Evolutionary conservation across 1,140 invertebrate genomes (phyloP).

Genomic region (Rhagoletis zephyria): DNA sequence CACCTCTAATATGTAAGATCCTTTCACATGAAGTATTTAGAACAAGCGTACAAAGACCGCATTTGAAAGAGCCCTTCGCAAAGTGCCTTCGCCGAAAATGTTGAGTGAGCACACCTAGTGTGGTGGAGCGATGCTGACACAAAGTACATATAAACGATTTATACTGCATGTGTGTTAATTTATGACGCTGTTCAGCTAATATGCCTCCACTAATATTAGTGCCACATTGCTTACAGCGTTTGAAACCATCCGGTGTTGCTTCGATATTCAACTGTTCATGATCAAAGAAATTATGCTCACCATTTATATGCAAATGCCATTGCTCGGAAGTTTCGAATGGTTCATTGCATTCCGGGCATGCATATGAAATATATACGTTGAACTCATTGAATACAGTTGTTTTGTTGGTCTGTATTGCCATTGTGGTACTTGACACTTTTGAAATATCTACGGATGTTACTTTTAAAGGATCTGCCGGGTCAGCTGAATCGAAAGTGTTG

Average conservation of each 20-base stretch:
- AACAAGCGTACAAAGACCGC: background rate
- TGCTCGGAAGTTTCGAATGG: constrained; percentile 9
- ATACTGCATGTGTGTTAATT: constrained; percentile 12
- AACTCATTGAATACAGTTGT: constrained; percentile 42
- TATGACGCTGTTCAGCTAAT: constrained; percentile 17
- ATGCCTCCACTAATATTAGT: constrained; percentile 25
- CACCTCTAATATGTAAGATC: constrained; percentile 20
- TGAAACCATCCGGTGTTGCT: constrained; percentile 31
- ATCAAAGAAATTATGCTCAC: constrained; percentile 12
- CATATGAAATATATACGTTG: constrained; percentile 38
- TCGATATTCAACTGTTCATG: constrained; percentile 27
- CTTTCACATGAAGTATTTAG: constrained; percentile 18
- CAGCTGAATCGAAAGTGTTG: background rate
- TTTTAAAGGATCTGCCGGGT: constrained; percentile 4
- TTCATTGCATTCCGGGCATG: constrained; percentile 24
- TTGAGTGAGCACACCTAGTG: constrained; percentile 27
- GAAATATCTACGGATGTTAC: constrained; percentile 7
- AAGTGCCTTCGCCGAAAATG: constrained; percentile 22
- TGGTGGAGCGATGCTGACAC: constrained; percentile 16
- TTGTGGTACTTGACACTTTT: constrained; percentile 14
- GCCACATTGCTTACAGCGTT: constrained; percentile 22
- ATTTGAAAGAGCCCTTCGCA: constrained; percentile 18
- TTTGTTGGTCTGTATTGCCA: constrained; percentile 19
- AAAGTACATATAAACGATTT: constrained; percentile 37
- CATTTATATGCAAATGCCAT: constrained; percentile 45